Percentiles rank a stretch among this genome's conserved stretches.
These are phyloP conservation scores for Drosophila neonasuta DNA, from an alignment of 2,888 invertebrate species.

Conservation along the genomic window DNA sequence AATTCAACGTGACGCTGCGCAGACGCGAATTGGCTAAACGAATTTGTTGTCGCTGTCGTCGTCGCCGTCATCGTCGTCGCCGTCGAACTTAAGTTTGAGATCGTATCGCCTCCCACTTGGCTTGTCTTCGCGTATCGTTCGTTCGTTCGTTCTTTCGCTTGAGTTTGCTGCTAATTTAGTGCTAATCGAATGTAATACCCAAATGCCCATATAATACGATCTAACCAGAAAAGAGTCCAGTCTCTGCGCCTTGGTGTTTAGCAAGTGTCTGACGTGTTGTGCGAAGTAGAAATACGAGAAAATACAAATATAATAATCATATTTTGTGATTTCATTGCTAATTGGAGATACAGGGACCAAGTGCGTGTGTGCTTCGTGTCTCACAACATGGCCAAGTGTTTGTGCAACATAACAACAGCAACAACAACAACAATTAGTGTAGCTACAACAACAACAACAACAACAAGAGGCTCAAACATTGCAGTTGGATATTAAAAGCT, in stretches of 20 bases:
- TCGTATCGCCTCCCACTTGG: slow-evolving; percentile 36
- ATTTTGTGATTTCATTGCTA: slow-evolving; percentile 67
- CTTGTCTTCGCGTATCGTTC: neutral
- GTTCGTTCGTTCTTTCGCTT: slow-evolving; percentile 1
- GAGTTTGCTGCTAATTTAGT: slow-evolving; percentile 51
- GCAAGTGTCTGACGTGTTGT: slow-evolving; percentile 41
- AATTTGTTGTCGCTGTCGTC: neutral
- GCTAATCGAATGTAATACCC: slow-evolving; percentile 53
- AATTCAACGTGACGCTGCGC: slow-evolving; percentile 80
- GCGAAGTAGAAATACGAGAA: slow-evolving; percentile 8
- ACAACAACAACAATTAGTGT: slow-evolving; percentile 21
- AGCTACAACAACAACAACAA: slow-evolving; percentile 19
- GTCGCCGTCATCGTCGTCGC: neutral
- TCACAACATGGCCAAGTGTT: slow-evolving; percentile 56
- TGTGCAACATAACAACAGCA: slow-evolving; percentile 47
- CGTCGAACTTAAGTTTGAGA: slow-evolving; percentile 14
- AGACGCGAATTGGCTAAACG: slow-evolving; percentile 69
- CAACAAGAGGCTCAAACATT: slow-evolving; percentile 32
- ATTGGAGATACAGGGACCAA: slow-evolving; percentile 56
- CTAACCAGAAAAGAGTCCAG: slow-evolving; percentile 13
- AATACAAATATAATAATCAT: slow-evolving; percentile 22
- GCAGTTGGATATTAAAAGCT: slow-evolving; percentile 52
- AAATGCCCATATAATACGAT: slow-evolving; percentile 24
- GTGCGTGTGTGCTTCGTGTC: slow-evolving; percentile 28
- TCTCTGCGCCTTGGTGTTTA: slow-evolving; percentile 36